Conservation (phyloP, 30 jellyfish, hydroid and myxozoan species). For the Aurelia aurita region DNA sequence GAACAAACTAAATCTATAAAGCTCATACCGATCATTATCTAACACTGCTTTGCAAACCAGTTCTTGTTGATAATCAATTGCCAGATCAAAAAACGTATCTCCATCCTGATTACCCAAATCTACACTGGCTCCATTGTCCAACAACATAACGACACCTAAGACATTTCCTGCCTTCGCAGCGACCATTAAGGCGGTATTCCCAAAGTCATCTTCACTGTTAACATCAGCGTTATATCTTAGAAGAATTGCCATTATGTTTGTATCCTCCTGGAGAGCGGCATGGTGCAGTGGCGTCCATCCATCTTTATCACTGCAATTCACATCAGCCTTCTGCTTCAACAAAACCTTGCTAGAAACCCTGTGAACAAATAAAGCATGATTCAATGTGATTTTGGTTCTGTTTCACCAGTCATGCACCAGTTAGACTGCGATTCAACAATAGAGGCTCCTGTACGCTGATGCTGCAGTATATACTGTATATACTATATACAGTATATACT, state of each 20-base stretch:
- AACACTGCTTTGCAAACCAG: slow-evolving; percentile 56
- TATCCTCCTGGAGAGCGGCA: slow-evolving; percentile 33
- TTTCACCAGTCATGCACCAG: too few species aligned
- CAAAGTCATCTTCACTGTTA: slow-evolving; percentile 33
- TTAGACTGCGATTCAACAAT: too few species aligned
- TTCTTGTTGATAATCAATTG: slow-evolving; percentile 35
- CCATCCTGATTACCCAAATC: slow-evolving; percentile 30
- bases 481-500: too few species aligned
- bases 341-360: slow-evolving; percentile 17
- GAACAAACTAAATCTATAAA: too few species aligned
- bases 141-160: slow-evolving; percentile 17
- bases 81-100: slow-evolving; percentile 57
- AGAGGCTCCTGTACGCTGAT: too few species aligned
- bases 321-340: slow-evolving; percentile 27
- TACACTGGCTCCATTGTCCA: slow-evolving; percentile 47
- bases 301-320: slow-evolving; percentile 12
- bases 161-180: slow-evolving; percentile 58
- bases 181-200: slow-evolving; percentile 56
- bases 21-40: slow-evolving; percentile 38
- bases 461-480: too few species aligned
- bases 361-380: background rate
- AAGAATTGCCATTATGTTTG: background rate
- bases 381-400: background rate
- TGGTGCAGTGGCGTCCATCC: slow-evolving; percentile 40
- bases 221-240: slow-evolving; percentile 16